phyloP scores from a whole-genome alignment of 2,113 vertebrate genomes.

The Bujurquina vittata region DNA sequence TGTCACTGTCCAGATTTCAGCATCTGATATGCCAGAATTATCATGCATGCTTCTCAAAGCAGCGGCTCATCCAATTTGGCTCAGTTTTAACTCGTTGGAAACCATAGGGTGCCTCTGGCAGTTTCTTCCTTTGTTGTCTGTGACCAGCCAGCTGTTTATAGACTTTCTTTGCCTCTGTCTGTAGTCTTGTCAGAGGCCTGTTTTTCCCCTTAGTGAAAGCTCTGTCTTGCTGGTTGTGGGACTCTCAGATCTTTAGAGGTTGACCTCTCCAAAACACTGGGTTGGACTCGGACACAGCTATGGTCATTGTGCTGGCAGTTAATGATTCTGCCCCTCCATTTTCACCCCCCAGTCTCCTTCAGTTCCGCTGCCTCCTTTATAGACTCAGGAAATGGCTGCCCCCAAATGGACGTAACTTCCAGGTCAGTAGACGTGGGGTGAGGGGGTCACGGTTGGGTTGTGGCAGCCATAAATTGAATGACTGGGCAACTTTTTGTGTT shows the following conservation, averaged over 20 bases:
- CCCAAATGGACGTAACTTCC: conserved; percentile 77
- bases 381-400: conserved; percentile 73
- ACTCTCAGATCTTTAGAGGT: conserved; percentile 53
- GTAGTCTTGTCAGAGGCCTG: conserved; percentile 31
- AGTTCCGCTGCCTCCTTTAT: conserved; percentile 73
- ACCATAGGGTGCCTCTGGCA: conserved; percentile 21
- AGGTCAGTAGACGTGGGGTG: conserved; percentile 73
- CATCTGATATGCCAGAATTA: conserved; percentile 23
- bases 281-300: conserved; percentile 73
- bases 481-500: conserved; percentile 38
- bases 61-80: conserved; percentile 34
- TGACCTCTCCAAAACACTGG: conserved; percentile 63
- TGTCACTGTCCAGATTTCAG: conserved; percentile 5
- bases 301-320: conserved; percentile 72
- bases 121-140: conserved; percentile 51
- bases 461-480: conserved; percentile 61
- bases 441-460: conserved; percentile 67
- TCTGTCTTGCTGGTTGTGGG: conserved; percentile 25
- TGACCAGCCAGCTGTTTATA: conserved; percentile 61
- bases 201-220: conserved; percentile 27
- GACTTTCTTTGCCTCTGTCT: conserved; percentile 38
- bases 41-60: conserved; percentile 7
- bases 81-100: conserved; percentile 22
- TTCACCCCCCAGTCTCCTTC: conserved; percentile 57
- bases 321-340: conserved; percentile 74